A percentile compares a stretch with the other conserved stretches of the same genome.
Evolutionary conservation across 2,888 invertebrate species (phyloP).

Genomic region (Agrenia bidenticulata): DNA sequence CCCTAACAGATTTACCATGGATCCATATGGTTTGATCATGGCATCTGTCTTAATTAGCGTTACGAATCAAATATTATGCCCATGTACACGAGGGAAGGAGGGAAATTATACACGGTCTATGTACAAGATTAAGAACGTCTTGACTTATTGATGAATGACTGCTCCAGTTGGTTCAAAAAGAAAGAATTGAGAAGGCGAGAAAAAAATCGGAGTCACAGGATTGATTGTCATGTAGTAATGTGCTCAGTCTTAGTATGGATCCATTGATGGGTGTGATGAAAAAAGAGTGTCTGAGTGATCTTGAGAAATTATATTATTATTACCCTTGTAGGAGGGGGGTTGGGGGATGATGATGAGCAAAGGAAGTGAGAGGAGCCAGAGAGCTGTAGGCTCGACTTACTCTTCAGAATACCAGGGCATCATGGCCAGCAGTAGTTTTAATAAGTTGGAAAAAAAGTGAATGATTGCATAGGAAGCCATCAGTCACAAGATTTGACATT

Average conservation of each 20-base stretch:
- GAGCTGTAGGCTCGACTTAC: not conserved
- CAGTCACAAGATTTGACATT: conserved; percentile 48
- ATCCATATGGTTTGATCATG: not conserved
- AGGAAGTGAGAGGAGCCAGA: conserved; percentile 8
- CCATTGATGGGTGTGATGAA: not conserved
- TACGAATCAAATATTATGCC: conserved; percentile 11
- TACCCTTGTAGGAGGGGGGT: conserved; percentile 1
- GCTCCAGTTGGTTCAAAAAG: conserved; percentile 18
- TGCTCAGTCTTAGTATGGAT: conserved; percentile 1
- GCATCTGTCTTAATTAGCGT: conserved; percentile 21
- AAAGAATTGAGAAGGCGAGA: not conserved
- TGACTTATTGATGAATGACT: conserved; percentile 22
- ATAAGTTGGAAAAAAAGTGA: conserved; percentile 42
- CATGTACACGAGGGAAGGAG: no score
- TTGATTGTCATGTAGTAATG: conserved; percentile 28
- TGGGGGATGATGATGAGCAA: conserved; percentile 20
- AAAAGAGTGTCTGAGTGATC: conserved; percentile 14
- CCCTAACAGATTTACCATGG: no score
- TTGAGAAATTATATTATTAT: conserved; percentile 18
- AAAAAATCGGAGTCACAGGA: conserved; percentile 24
- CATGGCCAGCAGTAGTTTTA: conserved; percentile 27
- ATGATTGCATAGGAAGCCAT: conserved; percentile 48
- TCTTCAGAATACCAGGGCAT: not conserved
- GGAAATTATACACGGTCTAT: conserved; percentile 10
- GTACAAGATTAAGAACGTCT: not conserved